These are phyloP conservation scores for Pollenia griseotomentosa DNA, from an alignment of 2,888 invertebrate species.

Conservation along the genomic window DNA sequence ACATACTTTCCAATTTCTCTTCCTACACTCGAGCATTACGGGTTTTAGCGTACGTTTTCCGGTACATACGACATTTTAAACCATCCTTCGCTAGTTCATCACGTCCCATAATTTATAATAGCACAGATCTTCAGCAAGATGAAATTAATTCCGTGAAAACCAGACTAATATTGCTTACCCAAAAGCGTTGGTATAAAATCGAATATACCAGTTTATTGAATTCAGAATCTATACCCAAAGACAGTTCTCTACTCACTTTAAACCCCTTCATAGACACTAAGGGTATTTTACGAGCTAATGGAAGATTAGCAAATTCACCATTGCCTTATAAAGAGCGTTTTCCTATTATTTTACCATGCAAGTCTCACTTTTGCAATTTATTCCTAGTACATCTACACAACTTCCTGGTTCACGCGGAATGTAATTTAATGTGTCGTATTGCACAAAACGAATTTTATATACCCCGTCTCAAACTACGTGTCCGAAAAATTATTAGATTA, in stretches of 20 bases:
- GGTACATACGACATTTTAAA: not conserved
- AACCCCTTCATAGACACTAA: too few relatives aligned
- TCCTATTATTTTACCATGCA: slow-evolving; percentile 32
- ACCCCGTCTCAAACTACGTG: too few relatives aligned
- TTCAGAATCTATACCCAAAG: not conserved
- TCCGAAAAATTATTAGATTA: not conserved
- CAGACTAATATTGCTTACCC: not conserved
- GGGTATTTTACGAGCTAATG: too few relatives aligned
- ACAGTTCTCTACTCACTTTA: not conserved
- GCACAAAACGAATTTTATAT: not conserved
- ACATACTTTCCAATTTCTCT: too few relatives aligned
- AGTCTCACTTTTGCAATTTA: slow-evolving; percentile 17
- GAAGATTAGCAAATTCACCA: too few relatives aligned
- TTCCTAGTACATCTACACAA: slow-evolving; percentile 17
- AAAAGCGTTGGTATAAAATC: not conserved
- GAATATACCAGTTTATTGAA: not conserved
- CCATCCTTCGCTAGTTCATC: too few relatives aligned
- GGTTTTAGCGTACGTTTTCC: not conserved
- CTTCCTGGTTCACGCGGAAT: slow-evolving; percentile 26
- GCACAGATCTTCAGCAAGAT: not conserved
- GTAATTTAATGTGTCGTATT: slow-evolving; percentile 24
- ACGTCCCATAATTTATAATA: too few relatives aligned
- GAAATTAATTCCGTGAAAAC: not conserved
- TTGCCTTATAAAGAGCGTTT: slow-evolving; percentile 1
- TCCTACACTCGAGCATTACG: too few relatives aligned